These are phyloP conservation scores for Onthophagus taurus DNA, from an alignment of 1,140 invertebrate genomes.

Conservation along the genomic window DNA sequence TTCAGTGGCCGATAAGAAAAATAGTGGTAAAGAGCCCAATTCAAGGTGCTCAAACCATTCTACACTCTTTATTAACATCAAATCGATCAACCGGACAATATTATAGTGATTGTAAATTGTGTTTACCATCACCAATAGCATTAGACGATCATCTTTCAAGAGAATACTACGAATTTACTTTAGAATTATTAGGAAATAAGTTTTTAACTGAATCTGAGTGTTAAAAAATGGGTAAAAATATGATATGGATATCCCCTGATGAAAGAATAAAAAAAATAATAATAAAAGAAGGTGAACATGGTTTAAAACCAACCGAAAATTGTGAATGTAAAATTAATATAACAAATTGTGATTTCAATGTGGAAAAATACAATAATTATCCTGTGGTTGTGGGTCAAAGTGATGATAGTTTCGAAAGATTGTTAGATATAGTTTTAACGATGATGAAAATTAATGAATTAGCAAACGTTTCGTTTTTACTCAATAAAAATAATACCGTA, in stretches of 20 bases:
- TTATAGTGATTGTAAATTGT: constrained; percentile 29
- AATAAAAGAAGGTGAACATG: constrained; percentile 18
- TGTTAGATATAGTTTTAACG: constrained; percentile 27
- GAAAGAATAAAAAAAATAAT: constrained; percentile 27
- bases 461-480: constrained; percentile 21
- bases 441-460: constrained; percentile 30
- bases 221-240: constrained; percentile 14
- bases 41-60: constrained; percentile 33
- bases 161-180: constrained; percentile 29
- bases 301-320: constrained; percentile 30
- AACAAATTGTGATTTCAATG: constrained; percentile 19
- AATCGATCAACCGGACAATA: constrained; percentile 31
- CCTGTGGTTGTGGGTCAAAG: constrained; percentile 24
- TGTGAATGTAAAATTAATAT: constrained; percentile 28
- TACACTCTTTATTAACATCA: constrained; percentile 32
- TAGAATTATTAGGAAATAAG: constrained; percentile 24
- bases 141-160: constrained; percentile 23
- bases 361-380: constrained; percentile 10
- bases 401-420: constrained; percentile 25
- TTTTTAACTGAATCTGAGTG: constrained; percentile 30
- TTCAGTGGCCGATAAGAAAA: constrained; percentile 33
- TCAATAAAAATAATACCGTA: constrained; percentile 11
- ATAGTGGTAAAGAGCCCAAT: constrained; percentile 32
- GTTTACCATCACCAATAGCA: constrained; percentile 22
- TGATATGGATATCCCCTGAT: constrained; percentile 28